phyloP scores from a whole-genome alignment of 2,113 vertebrate genomes.

The Zosterops japonicus region DNA sequence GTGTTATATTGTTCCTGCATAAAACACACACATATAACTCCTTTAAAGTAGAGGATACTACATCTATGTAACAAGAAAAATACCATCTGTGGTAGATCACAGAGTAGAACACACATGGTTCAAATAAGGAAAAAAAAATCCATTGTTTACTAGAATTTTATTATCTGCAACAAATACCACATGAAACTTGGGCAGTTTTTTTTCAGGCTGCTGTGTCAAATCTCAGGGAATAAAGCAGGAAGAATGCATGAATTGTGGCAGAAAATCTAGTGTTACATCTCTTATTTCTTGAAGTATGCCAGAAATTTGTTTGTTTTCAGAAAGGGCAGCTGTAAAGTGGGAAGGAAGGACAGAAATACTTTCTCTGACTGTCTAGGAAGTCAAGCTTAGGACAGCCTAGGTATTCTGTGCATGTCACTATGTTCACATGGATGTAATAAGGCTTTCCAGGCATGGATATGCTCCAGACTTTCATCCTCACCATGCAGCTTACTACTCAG shows the following conservation, averaged over 20 bases:
- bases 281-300: background rate
- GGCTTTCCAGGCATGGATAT: background rate
- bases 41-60: background rate
- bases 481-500: background rate
- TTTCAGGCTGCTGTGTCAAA: slow-evolving; percentile 6
- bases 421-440: background rate
- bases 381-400: background rate
- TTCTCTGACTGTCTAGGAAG: background rate
- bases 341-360: background rate
- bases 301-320: background rate
- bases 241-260: background rate
- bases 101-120: slow-evolving; percentile 16
- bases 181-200: background rate
- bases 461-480: background rate
- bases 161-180: background rate
- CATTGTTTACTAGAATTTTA: slow-evolving; percentile 30
- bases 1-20: background rate
- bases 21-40: background rate
- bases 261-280: background rate
- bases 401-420: background rate
- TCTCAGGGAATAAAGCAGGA: background rate
- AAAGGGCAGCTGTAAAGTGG: background rate
- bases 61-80: background rate
- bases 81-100: slow-evolving; percentile 1
- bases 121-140: slow-evolving; percentile 15